A percentile compares a stretch with the other conserved stretches of the same genome.
phyloP scores from a whole-genome alignment of 2,888 invertebrate genomes.

The Galeopsomyia nigrocyanea region DNA sequence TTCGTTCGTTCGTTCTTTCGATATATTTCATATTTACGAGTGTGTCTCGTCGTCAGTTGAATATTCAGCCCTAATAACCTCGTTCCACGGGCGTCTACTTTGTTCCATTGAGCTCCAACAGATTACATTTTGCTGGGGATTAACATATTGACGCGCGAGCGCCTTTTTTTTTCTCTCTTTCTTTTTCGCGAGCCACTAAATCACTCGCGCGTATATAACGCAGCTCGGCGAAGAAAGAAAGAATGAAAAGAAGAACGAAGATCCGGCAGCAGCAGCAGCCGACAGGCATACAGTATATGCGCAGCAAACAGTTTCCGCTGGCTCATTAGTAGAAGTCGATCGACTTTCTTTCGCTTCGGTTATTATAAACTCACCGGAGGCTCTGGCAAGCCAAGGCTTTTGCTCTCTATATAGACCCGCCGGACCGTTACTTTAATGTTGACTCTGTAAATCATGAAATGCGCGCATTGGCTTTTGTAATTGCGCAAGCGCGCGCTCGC shows the following conservation, averaged over 20 bases:
- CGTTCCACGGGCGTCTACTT: conserved; percentile 37
- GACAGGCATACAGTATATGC: not conserved
- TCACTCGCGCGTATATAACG: conserved; percentile 53
- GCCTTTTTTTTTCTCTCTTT: conserved; percentile 47
- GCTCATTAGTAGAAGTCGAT: conserved; percentile 37
- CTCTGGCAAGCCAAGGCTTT: not conserved
- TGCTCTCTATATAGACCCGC: not conserved
- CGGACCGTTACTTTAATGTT: conserved; percentile 18
- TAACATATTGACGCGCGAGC: conserved; percentile 66
- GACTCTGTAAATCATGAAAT: conserved; percentile 15
- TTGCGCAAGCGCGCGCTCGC: too few species aligned
- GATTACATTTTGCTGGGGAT: conserved; percentile 63
- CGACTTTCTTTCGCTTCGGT: conserved; percentile 28
- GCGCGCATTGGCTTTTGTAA: too few species aligned
- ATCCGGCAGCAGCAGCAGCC: too few species aligned
- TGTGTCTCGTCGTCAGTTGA: conserved; percentile 48
- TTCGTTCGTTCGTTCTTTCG: conserved; percentile 52
- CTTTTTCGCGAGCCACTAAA: conserved; percentile 63
- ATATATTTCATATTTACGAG: conserved; percentile 68
- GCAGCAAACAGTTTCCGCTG: conserved; percentile 6
- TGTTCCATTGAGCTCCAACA: conserved; percentile 14
- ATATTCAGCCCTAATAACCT: conserved; percentile 63
- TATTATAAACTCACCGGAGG: not conserved
- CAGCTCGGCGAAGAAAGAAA: not conserved
- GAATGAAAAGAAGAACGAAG: too few species aligned